Conservation (phyloP, 2,113 vertebrate genomes). For the Pantherophis guttatus region DNA sequence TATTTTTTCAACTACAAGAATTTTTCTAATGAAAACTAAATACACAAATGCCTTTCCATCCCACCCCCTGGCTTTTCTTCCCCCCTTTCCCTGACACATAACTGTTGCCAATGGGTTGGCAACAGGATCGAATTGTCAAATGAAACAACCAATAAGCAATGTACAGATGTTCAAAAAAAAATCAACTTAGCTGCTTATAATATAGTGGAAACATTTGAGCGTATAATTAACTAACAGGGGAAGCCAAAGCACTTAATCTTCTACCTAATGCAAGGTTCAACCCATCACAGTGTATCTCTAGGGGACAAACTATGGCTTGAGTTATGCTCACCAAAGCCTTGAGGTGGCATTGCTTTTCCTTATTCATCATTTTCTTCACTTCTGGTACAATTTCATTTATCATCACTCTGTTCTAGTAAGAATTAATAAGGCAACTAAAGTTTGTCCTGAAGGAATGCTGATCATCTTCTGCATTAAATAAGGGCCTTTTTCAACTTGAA, state of each 20-base stretch:
- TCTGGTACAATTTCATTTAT: constrained; percentile 83
- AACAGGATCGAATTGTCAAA: constrained; percentile 90
- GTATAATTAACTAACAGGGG: constrained; percentile 90
- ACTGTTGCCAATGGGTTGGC: constrained; percentile 92
- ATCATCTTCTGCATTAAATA: constrained; percentile 67
- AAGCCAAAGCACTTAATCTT: constrained; percentile 90
- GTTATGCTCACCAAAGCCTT: constrained; percentile 80
- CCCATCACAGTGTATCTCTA: constrained; percentile 77
- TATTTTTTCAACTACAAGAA: constrained; percentile 89
- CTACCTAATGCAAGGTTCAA: constrained; percentile 85
- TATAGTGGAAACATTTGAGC: constrained; percentile 81
- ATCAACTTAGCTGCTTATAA: constrained; percentile 66
- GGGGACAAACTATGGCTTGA: constrained; percentile 82
- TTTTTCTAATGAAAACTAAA: constrained; percentile 93
- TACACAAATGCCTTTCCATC: constrained; percentile 76
- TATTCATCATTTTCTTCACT: constrained; percentile 80
- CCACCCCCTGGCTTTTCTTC: constrained; percentile 16
- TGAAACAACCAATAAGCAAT: constrained; percentile 94
- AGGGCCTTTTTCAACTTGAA: background rate
- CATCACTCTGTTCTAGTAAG: constrained; percentile 80
- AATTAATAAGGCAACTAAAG: constrained; percentile 77
- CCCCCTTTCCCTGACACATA: constrained; percentile 75
- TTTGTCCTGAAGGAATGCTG: constrained; percentile 73
- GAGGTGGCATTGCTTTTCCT: constrained; percentile 84
- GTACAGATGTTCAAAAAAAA: constrained; percentile 79